Evolutionary conservation across 2,797 vertebrate species (phyloP), one percentile per base, ranked within the genome.

Genomic region (Esox lucius): DNA sequence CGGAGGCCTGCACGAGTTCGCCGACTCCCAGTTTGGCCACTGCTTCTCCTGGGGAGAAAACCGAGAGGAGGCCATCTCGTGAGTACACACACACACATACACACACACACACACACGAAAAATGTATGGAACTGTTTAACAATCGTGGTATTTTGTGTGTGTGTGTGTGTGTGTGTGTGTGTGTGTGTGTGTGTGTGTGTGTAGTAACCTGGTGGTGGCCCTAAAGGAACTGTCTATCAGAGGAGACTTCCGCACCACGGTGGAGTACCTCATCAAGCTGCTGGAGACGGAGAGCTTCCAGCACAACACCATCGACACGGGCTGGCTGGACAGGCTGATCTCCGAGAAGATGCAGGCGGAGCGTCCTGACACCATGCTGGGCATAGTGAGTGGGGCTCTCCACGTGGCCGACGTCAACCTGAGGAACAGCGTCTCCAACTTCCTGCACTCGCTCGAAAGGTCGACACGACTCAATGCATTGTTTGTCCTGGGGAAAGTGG

Each of bases 21-120:
- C 98, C 0, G 98, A 99, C 87, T 99, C 98, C 76, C 98, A 99
- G 75, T 99, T 99, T 74, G 98, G 98, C 26, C 98, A 99, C 87
- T 99, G 98, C 87, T 99, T 99, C 91, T 99, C 98, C 2, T 99
- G 97, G 97, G 98, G 98, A 82, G 98, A 99, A 91, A 99, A 99
- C 85, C 94, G 98, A 5, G 98, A 99, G 84, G 98, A 99, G 90
- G 98, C 98, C 75, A 99, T 99, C 90, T 99, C 97, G 98, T 99
- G 76, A 96, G 97, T 96, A 70, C 26, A 42, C 56, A 31, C 56
- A 49, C n/a, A 8, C 42, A n/a, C n/a, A n/a, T n/a, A n/a, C n/a
- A n/a, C n/a, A n/a, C n/a, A n/a, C n/a, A n/a, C n/a, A n/a, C n/a
- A n/a, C n/a, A n/a, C n/a, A n/a, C n/a, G n/a, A n/a, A n/a, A n/a